Evolutionary conservation across 2,888 invertebrate genomes (phyloP), one percentile per base, ranked within the genome.

Genomic region (Brenthis hecate): DNA sequence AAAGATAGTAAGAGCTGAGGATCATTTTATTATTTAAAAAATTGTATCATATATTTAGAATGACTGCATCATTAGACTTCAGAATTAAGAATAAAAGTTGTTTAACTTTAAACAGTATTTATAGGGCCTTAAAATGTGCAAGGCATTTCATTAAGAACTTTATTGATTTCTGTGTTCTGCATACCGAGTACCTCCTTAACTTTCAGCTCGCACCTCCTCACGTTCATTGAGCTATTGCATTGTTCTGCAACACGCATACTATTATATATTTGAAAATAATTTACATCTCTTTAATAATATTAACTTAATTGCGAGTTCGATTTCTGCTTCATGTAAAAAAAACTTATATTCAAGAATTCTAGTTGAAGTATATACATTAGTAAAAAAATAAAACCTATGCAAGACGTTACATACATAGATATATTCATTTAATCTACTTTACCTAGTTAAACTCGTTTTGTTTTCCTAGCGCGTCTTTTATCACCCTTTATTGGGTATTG

Each of bases 401-500:
- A 60, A 58, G 47, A 48, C 50, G 8, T 50, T 60, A 11, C 60
- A 50, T 32, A 23, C 60, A 13, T 50, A n/a, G n/a, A n/a, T n/a
- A 50, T 23, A 48, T 43, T 11, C 8, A 43, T 43, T 43, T 28
- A 50, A 60, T n/a, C 32, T 50, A 50, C 60, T 60, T 50, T 60
- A 50, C 28, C 48, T 60, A 60, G 50, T 60, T 28, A n/a, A 16
- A 28, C 11, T 60, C n/a, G 50, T 6, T 60, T 60, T 28, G 28
- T 13, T 60, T 60, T 60, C 60, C 50, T 28, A 50, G 32, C 60
- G 60, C 60, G 60, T 60, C 36, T 6, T n/a, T n/a, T 8, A 56
- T 8, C 36, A 2, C 55, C 28, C 56, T 13, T 48, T 60, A 23
- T 28, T 28, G 48, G 48, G n/a, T 60, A 28, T n/a, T 28, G n/a